Evolutionary conservation across 1,140 invertebrate species (phyloP).

Genomic region (Conus ventricosus): DNA sequence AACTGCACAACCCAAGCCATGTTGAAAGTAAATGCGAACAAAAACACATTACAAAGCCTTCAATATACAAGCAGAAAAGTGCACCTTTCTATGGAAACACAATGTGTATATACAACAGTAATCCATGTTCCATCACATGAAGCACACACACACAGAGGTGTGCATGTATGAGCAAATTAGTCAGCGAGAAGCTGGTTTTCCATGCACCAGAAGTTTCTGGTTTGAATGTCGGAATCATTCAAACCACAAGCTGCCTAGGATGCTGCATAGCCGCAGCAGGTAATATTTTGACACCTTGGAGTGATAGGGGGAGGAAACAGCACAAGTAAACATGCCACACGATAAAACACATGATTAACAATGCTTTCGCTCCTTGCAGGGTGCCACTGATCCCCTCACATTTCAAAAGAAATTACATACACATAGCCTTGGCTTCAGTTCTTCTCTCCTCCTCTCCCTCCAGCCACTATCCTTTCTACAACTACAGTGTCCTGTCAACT

Average conservation of each 20-base stretch:
- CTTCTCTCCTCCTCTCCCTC: background rate
- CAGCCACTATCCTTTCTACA: background rate
- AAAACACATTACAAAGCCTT: background rate
- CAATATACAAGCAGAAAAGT: background rate
- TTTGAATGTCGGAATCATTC: background rate
- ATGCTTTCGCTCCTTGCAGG: background rate
- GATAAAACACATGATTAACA: background rate
- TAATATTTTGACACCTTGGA: slow-evolving; percentile 10
- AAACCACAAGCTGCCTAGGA: slow-evolving; percentile 8
- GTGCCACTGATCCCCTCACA: background rate
- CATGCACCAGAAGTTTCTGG: background rate
- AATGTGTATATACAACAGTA: background rate
- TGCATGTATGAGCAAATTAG: background rate
- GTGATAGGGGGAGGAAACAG: background rate
- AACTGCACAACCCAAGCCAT: background rate
- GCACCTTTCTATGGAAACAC: background rate
- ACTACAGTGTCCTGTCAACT: background rate
- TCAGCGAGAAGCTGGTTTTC: background rate
- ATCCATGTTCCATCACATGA: background rate
- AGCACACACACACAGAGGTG: background rate
- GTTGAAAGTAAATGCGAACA: background rate
- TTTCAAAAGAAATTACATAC: background rate
- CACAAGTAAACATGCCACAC: background rate
- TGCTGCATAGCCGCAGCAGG: slow-evolving; percentile 6
- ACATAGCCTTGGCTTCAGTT: background rate